Evolutionary conservation across 2,888 invertebrate species (phyloP).

Genomic region (Apodemia zela): DNA sequence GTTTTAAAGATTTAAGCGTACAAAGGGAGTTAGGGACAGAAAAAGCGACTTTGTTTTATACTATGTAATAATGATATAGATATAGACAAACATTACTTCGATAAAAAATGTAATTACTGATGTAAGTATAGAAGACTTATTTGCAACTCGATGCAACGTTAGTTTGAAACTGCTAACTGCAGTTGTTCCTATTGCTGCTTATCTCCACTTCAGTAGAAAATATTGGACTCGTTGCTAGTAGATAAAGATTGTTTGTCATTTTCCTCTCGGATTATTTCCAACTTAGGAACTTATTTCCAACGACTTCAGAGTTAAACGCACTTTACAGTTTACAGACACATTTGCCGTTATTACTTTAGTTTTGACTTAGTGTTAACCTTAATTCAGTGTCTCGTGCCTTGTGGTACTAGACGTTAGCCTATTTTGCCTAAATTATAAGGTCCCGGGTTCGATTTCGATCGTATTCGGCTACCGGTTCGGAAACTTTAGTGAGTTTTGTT

Average conservation of each 20-base stretch:
- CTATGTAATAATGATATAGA: no score
- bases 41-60: no score
- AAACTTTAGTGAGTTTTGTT: no score
- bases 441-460: no score
- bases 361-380: neutral
- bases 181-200: slow-evolving; percentile 33
- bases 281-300: slow-evolving; percentile 19
- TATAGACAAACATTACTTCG: neutral
- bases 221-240: slow-evolving; percentile 29
- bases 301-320: slow-evolving; percentile 3
- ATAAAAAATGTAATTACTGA: neutral
- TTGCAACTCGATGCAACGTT: slow-evolving; percentile 33
- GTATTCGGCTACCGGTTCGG: no score
- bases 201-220: slow-evolving; percentile 31
- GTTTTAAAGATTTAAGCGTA: no score
- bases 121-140: slow-evolving; percentile 21
- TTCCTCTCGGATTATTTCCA: slow-evolving; percentile 18
- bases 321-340: slow-evolving; percentile 6
- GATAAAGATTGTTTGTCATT: slow-evolving; percentile 27
- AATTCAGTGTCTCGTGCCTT: neutral
- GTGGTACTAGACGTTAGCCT: no score
- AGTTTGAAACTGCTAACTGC: slow-evolving; percentile 37
- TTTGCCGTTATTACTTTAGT: slow-evolving; percentile 3
- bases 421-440: no score
- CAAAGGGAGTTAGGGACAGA: no score